A percentile compares a stretch with the other conserved stretches of the same genome.
phyloP scores from a whole-genome alignment of 2,888 invertebrate species.

The Pomacea canaliculata region DNA sequence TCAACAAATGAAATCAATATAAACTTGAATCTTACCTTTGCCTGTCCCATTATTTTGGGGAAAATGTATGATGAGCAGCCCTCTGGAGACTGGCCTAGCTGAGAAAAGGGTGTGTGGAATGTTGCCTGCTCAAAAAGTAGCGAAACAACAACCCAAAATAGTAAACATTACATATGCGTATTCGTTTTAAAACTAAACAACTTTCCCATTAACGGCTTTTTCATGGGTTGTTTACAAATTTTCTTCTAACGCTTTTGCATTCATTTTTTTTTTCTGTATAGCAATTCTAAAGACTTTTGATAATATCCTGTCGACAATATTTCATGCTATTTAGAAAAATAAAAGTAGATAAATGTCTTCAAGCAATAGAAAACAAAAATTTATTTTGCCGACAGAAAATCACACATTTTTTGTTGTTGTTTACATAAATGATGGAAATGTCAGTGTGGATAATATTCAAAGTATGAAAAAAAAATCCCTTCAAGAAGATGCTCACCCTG shows the following conservation, averaged over 20 bases:
- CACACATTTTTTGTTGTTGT: too few relatives aligned
- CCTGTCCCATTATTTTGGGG: slow-evolving; percentile 84
- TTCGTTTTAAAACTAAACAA: background rate
- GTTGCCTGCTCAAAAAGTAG: slow-evolving; percentile 76
- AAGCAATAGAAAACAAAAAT: too few relatives aligned
- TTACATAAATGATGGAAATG: too few relatives aligned
- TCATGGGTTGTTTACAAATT: background rate
- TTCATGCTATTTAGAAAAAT: too few relatives aligned
- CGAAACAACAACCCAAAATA: background rate
- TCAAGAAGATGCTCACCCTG: slow-evolving; percentile 72
- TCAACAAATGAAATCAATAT: too few relatives aligned
- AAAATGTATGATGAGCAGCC: slow-evolving; percentile 90
- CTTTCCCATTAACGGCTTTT: background rate
- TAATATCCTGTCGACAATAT: too few relatives aligned
- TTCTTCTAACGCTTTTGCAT: too few relatives aligned
- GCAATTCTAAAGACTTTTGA: background rate
- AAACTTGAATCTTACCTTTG: slow-evolving; percentile 74
- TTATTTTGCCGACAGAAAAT: too few relatives aligned
- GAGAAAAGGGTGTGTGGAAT: slow-evolving; percentile 89
- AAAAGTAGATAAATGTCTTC: too few relatives aligned
- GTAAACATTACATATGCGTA: background rate
- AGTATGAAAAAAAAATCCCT: too few relatives aligned
- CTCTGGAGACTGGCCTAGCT: slow-evolving; percentile 88
- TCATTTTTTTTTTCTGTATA: too few relatives aligned
- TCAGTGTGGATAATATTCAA: too few relatives aligned